phyloP scores from a whole-genome alignment of 1,140 invertebrate species.

The Drosophila kikkawai region DNA sequence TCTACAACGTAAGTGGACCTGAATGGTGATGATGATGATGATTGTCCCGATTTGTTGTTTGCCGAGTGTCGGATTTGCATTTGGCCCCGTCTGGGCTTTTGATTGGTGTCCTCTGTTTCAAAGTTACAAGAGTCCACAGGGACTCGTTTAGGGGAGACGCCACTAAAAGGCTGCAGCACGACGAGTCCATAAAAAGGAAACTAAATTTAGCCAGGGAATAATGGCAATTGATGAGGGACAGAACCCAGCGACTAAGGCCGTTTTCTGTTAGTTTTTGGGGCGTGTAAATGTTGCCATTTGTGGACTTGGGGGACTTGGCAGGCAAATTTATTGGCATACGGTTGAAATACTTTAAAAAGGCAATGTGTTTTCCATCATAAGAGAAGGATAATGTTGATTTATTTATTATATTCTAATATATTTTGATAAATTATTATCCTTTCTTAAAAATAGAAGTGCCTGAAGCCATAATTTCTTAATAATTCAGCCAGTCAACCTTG shows the following conservation, averaged over 20 bases:
- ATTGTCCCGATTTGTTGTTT: constrained; percentile 30
- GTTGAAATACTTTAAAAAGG: constrained; percentile 1
- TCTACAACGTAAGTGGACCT: constrained; percentile 91
- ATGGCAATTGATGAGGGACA: constrained; percentile 31
- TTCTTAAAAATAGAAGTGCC: too few relatives aligned
- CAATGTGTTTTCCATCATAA: background rate
- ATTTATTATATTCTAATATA: too few relatives aligned
- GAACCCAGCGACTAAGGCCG: background rate
- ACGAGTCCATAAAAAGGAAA: constrained; percentile 16
- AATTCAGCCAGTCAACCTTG: background rate
- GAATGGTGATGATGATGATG: constrained; percentile 12
- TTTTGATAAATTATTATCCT: background rate
- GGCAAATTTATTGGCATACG: constrained; percentile 1
- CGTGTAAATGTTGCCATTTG: constrained; percentile 5
- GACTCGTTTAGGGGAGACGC: constrained; percentile 22
- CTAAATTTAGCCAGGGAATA: constrained; percentile 30
- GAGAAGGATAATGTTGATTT: too few relatives aligned
- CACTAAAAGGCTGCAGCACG: constrained; percentile 11
- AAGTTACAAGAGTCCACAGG: background rate
- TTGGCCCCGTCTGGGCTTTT: constrained; percentile 21
- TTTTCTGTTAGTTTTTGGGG: constrained; percentile 11
- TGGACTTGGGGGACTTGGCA: background rate
- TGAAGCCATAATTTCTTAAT: background rate
- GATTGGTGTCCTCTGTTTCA: constrained; percentile 23
- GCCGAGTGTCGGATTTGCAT: constrained; percentile 32